Base-by-base conservation (phyloP, 2,888 invertebrate species). In the Thera obeliscata region DNA sequence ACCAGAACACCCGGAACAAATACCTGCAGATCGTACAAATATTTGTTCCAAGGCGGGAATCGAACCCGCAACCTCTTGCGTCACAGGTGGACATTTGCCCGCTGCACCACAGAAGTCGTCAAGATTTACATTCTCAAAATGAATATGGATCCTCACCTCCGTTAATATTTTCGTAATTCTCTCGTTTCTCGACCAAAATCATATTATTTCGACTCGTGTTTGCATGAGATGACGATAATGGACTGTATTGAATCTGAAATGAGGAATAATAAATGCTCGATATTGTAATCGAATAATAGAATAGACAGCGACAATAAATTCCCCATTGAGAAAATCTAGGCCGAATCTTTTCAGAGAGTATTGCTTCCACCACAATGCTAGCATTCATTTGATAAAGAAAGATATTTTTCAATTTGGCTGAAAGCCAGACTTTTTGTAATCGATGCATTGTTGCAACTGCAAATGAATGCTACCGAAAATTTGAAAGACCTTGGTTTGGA, bases 321-420 rank as follows among this genome's bases (percentile, higher is more conserved):
- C 76, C 78, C 83, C 78, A 81, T 84, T 82, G 78, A 79, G 78
- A 81, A 78, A 90, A 83, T 22, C 84, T 88, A 81, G 91, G 92
- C 88, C 89, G 86, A 74, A 83, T 81, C 81, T 84, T 85, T 86
- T 87, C 76, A 81, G 88, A 87, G 84, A 76, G 80, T 73, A 79
- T 81, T 74, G 79, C 79, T 83, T 46, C 78, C 74, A 22, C 80
- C 77, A 87, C 86, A 86, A 84, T 84, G 74, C 84, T 81, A 82
- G 85, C 86, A 87, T 80, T 80, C 81, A 78, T 80, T 80, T 80
- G 80, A 81, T 84, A 81, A 80, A 85, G 77, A 83, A 84, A 87
- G 83, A 87, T 79, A 84, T 84, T 85, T 89, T 87, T 90, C 83
- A 88, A 90, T 90, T 90, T 89, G 88, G 87, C 81, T 65, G 71